Conservation (phyloP, 2,888 invertebrate genomes). For the Lochmaea capreae region DNA sequence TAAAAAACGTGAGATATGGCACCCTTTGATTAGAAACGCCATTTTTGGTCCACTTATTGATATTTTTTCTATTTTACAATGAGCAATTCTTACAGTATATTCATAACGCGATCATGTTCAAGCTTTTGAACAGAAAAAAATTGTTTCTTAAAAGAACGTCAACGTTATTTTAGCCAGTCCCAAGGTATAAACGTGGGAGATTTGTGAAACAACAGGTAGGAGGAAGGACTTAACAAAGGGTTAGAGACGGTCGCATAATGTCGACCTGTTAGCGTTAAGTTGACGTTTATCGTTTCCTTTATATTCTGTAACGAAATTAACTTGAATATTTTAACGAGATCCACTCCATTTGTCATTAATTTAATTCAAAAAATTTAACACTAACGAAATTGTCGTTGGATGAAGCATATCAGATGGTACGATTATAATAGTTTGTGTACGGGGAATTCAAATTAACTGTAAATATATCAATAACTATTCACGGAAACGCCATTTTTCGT, state of each 20-base stretch:
- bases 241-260: background rate
- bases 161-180: background rate
- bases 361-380: background rate
- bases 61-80: too few species aligned
- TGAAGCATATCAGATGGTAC: too few species aligned
- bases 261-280: conserved; percentile 9
- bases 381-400: too few species aligned
- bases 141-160: background rate
- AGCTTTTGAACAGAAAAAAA: too few species aligned
- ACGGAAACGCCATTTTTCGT: too few species aligned
- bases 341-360: background rate
- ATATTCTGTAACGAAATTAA: background rate
- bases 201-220: conserved; percentile 7
- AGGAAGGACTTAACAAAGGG: conserved; percentile 5
- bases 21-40: too few species aligned
- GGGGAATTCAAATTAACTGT: too few species aligned
- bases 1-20: background rate
- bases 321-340: background rate
- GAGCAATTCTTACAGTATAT: too few species aligned
- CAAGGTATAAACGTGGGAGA: background rate
- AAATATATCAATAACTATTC: too few species aligned
- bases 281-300: conserved; percentile 11
- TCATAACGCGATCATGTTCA: too few species aligned
- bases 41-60: too few species aligned
- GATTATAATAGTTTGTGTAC: too few species aligned